Conservation (phyloP, 2,888 invertebrate species). For the Carpatolechia fugitivella region DNA sequence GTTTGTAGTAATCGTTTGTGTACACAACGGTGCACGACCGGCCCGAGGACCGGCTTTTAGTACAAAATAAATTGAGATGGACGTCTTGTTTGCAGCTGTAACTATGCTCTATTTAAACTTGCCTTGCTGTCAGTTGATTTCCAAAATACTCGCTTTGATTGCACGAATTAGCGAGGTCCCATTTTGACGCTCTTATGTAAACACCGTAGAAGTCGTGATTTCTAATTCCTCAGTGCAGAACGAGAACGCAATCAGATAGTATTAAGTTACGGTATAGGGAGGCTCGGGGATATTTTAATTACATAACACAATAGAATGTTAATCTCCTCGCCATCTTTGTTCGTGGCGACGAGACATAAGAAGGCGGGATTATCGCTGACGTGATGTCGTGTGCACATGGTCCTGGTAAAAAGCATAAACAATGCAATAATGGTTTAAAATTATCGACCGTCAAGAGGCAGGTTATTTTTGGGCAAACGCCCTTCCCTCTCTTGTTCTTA, state of each 20-base stretch:
- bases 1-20: constrained; percentile 13
- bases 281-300: constrained; percentile 4
- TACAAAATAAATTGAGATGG: constrained; percentile 14
- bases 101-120: too few species aligned
- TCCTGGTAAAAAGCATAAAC: constrained; percentile 38
- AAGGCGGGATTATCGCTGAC: constrained; percentile 22
- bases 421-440: constrained; percentile 59
- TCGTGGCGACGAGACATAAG: constrained; percentile 3
- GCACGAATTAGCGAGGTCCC: background rate
- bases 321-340: background rate
- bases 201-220: background rate
- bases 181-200: background rate
- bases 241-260: constrained; percentile 11
- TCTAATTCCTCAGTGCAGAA: background rate
- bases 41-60: constrained; percentile 24
- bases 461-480: constrained; percentile 62
- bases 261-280: background rate
- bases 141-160: too few species aligned
- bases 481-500: constrained; percentile 52
- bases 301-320: constrained; percentile 6
- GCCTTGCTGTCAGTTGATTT: too few species aligned
- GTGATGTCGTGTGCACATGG: constrained; percentile 51
- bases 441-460: constrained; percentile 41
- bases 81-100: background rate
- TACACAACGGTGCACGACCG: constrained; percentile 18